Evolutionary conservation across 2,113 vertebrate genomes (phyloP), one percentile per base, ranked within the genome.

Genomic region (Fregata magnificens): DNA sequence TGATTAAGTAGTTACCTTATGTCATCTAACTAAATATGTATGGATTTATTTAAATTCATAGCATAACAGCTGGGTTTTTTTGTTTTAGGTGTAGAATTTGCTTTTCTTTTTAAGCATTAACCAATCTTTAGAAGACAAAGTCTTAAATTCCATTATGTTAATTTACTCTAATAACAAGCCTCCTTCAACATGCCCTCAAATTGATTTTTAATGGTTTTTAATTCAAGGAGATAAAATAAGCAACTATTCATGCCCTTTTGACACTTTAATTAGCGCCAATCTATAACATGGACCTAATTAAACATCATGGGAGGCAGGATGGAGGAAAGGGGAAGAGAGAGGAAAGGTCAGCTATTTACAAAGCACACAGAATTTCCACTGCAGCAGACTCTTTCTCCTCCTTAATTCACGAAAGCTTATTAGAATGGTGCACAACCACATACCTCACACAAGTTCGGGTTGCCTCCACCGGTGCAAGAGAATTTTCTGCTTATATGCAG

Each of bases 141-240:
- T 72, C 86, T 95, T 69, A 72, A 71, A 94, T 87, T 91, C 49
- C 89, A 89, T 97, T 93, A 94, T 91, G 95, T 86, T 96, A 94
- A 96, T 96, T 96, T 88, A 72, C 40, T 93, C 71, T 97, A 94
- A 90, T 89, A 95, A 94, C 88, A 88, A 93, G 78, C 47, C 87
- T 91, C 87, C 82, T 95, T 97, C 94, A 90, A 74, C 82, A 91
- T 88, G 87, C 85, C 94, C 92, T 94, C 88, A 94, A 97, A 97
- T 97, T 97, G 93, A 97, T 97, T 97, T 94, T 95, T 95, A 94
- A 96, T 79, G 67, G 59, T 56, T 94, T 97, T 93, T 96, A 97
- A 96, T 95, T 97, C 94, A 84, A 92, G 66, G 72, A 96, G 92
- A 96, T 95, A 97, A 96, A 96, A 96, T 93, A 96, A 93, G 80